Base-by-base conservation (phyloP, 1,140 invertebrate genomes). In the Leptonema lineaticorne region DNA sequence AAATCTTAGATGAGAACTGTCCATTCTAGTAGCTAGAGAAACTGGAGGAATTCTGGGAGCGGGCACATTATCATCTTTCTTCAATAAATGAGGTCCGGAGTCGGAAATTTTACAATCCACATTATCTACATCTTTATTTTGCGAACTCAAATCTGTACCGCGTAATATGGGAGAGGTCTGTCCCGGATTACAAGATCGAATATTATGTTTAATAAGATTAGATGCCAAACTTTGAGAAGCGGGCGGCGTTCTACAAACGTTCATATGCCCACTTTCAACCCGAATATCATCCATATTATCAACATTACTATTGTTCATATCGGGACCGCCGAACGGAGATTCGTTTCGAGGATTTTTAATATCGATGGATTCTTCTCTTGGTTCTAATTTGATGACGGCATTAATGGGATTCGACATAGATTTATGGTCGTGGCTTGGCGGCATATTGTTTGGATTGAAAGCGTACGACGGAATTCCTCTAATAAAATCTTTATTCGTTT, bases 341-440 rank as follows among this genome's bases (percentile, higher is more conserved):
- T 78, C 75, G 56, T 78, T 78, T 69, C 78, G 79, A 69, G 80
- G 78, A 74, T 75, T 81, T 70, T 85, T 86, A 67, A 85, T 74
- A 72, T 86, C 85, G 74, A 76, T 81, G 14, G 82, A 75, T 71
- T 85, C 84, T 78, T 85, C 85, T 74, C 84, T 78, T 0, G 84
- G 85, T 76, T 86, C 85, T 57, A 85, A 72, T 75, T 86, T 86
- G 53, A 86, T 84, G 16, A 84, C 78, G 24, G 81, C 79, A 73
- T 82, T 82, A 14, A 82, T 73, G 63, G 81, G 79, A 75, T 82
- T 80, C 9, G 81, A 75, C 65, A 77, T 75, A 56, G 79, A 79
- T 75, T 83, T 81, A 58, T 77, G 53, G 14, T 70, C 69, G 27
- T 45, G 78, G 7, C 71, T 68, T 74, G 76, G 78, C 68, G 78